Conservation (phyloP, 2,113 vertebrate genomes). For the Osmerus eperlanus region DNA sequence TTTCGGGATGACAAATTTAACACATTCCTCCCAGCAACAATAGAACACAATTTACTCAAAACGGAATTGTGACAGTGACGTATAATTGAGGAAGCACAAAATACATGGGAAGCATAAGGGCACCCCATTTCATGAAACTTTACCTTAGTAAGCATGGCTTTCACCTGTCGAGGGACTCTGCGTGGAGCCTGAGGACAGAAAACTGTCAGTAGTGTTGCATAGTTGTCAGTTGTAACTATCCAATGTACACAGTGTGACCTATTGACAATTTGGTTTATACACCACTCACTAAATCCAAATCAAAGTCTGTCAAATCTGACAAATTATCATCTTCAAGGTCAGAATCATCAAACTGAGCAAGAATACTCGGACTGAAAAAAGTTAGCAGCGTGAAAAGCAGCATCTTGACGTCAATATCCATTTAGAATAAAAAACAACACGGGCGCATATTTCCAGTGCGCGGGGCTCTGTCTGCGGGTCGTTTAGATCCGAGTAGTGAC, state of each 20-base stretch:
- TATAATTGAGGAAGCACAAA: neutral
- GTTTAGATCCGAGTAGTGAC: slow-evolving; percentile 27
- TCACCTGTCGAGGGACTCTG: slow-evolving; percentile 69
- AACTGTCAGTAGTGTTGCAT: neutral
- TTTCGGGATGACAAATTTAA: too few species aligned
- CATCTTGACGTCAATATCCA: slow-evolving; percentile 34
- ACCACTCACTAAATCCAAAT: slow-evolving; percentile 57
- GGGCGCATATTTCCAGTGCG: slow-evolving; percentile 26
- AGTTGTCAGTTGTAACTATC: neutral
- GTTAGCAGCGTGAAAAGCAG: slow-evolving; percentile 35
- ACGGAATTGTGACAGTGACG: too few species aligned
- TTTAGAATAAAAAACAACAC: slow-evolving; percentile 15
- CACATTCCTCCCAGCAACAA: too few species aligned
- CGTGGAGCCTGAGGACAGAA: slow-evolving; percentile 54
- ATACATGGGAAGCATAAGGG: neutral
- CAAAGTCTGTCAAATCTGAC: slow-evolving; percentile 46
- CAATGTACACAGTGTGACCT: neutral
- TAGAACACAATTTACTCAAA: too few species aligned
- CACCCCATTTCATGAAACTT: neutral
- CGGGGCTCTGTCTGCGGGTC: slow-evolving; percentile 11
- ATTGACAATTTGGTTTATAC: neutral
- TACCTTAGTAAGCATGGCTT: slow-evolving; percentile 62
- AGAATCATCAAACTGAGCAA: slow-evolving; percentile 37
- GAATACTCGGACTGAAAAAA: slow-evolving; percentile 6
- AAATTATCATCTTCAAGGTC: slow-evolving; percentile 39